Conservation (phyloP, 2,888 invertebrate species). For the Agelastica alni region DNA sequence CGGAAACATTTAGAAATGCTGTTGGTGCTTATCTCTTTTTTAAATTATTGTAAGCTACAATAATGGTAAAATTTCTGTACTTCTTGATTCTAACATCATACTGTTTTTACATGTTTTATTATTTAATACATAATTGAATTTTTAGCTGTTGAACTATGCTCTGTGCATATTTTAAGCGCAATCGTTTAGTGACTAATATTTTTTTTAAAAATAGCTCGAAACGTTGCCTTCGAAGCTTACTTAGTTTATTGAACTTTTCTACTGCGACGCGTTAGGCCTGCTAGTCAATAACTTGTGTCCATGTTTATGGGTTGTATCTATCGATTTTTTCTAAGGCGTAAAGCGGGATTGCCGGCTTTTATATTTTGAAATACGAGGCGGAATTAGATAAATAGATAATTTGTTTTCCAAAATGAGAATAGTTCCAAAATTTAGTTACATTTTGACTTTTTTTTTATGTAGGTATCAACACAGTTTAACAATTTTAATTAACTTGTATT, state of each 20-base stretch:
- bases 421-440: not conserved
- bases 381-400: not conserved
- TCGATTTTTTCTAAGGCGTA: conserved; percentile 13
- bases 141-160: conserved; percentile 1
- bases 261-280: conserved; percentile 4
- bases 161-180: not conserved
- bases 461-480: not conserved
- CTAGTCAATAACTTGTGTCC: conserved; percentile 10
- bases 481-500: no score
- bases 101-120: no score
- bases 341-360: conserved; percentile 3
- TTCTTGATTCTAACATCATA: not conserved
- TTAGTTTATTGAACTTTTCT: conserved; percentile 13
- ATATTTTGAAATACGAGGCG: conserved; percentile 1
- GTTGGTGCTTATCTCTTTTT: not conserved
- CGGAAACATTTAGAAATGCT: not conserved
- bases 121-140: conserved; percentile 3
- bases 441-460: not conserved
- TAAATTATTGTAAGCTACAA: not conserved
- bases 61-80: not conserved
- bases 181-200: not conserved
- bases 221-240: conserved; percentile 4
- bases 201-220: conserved; percentile 11
- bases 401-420: not conserved
- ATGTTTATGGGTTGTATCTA: conserved; percentile 6